Evolutionary conservation across 2,113 vertebrate species (phyloP).

Genomic region (Xenopus laevis): DNA sequence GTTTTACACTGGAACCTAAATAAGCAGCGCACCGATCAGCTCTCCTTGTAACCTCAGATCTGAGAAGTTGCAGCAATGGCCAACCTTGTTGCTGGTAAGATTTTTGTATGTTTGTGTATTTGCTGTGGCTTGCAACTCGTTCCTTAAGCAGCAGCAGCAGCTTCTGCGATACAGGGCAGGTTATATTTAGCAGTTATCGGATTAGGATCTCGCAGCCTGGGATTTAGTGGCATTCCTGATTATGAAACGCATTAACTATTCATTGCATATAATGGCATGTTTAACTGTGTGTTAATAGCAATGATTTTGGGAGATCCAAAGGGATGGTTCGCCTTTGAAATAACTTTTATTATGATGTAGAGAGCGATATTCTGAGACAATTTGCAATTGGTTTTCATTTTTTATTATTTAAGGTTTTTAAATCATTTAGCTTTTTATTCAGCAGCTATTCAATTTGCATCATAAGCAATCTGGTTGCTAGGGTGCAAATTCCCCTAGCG

Average conservation of each 20-base stretch:
- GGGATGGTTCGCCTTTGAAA: too few relatives aligned
- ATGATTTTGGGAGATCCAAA: too few relatives aligned
- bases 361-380: too few relatives aligned
- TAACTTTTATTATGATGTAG: too few relatives aligned
- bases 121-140: too few relatives aligned
- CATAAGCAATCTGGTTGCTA: too few relatives aligned
- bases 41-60: background rate
- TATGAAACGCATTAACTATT: constrained; percentile 6
- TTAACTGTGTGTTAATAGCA: background rate
- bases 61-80: background rate
- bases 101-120: background rate
- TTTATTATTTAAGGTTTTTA: too few relatives aligned
- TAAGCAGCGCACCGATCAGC: background rate
- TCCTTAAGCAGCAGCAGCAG: background rate
- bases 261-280: background rate
- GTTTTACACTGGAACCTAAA: background rate
- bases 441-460: too few relatives aligned
- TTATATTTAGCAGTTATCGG: background rate
- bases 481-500: too few relatives aligned
- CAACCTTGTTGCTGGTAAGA: constrained; percentile 5
- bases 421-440: too few relatives aligned
- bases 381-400: too few relatives aligned
- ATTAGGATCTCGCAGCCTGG: constrained; percentile 1
- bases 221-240: constrained; percentile 4
- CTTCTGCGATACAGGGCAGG: background rate